Percentiles rank a stretch among this genome's conserved stretches.
Conservation (phyloP, 1,140 invertebrate species). For the Rhopalosiphum maidis region DNA sequence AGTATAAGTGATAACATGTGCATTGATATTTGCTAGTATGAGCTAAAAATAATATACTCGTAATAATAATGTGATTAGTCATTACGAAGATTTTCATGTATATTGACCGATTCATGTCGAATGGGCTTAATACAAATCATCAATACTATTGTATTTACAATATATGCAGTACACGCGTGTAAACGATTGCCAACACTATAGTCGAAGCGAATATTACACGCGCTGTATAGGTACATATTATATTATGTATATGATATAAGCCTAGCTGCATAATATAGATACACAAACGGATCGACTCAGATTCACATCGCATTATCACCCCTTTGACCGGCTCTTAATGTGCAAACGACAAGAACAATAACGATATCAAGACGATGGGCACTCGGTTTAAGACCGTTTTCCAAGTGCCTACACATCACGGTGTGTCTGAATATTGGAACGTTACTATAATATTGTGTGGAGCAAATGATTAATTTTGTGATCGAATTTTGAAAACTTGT, state of each 20-base stretch:
- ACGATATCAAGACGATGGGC: not conserved
- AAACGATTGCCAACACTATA: slow-evolving; percentile 7
- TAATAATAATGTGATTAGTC: not conserved
- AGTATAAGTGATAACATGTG: not conserved
- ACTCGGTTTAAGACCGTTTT: not conserved
- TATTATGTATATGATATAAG: not conserved
- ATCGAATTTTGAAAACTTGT: not conserved
- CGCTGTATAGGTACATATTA: not conserved
- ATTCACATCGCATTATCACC: not conserved
- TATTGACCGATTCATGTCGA: not conserved
- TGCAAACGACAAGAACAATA: not conserved
- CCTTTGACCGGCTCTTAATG: not conserved
- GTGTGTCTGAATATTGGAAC: not conserved
- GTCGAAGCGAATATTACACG: not conserved
- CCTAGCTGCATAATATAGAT: not conserved
- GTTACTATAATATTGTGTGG: not conserved
- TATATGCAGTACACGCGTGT: not conserved
- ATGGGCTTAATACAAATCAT: not conserved
- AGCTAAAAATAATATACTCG: not conserved
- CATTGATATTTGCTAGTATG: not conserved
- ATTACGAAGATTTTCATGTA: not conserved
- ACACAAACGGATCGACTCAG: not conserved
- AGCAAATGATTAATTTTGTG: not conserved
- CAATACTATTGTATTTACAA: not conserved
- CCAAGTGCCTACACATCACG: not conserved